phyloP scores from a whole-genome alignment of 2,888 invertebrate genomes.

The Pristionchus arcanus region DNA sequence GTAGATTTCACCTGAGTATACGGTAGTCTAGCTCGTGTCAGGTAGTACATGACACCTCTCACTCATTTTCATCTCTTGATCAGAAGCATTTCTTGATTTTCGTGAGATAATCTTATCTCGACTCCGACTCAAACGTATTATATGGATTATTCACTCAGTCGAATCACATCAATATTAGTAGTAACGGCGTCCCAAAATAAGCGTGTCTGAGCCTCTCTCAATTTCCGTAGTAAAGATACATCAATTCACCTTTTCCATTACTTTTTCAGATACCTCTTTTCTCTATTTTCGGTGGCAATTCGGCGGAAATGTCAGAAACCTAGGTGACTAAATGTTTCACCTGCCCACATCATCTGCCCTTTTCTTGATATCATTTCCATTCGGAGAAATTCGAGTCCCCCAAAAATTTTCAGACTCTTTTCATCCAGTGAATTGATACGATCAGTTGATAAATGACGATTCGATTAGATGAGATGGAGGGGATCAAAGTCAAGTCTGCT shows the following conservation, averaged over 20 bases:
- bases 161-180: background rate
- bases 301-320: constrained; percentile 24
- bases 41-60: no score
- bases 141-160: constrained; percentile 3
- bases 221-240: background rate
- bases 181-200: background rate
- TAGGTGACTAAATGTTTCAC: constrained; percentile 26
- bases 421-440: background rate
- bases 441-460: background rate
- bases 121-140: background rate
- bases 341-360: background rate
- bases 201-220: background rate
- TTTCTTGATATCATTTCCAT: constrained; percentile 23
- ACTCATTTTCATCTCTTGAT: background rate
- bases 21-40: background rate
- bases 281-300: constrained; percentile 20
- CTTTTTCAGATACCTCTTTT: constrained; percentile 10
- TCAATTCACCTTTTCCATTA: background rate
- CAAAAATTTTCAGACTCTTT: background rate
- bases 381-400: background rate
- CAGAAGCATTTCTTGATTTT: background rate
- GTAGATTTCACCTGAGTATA: background rate
- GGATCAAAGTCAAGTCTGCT: constrained; percentile 15
- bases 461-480: background rate
- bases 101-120: background rate